These are phyloP conservation scores for Marcusenius ussheri DNA, from an alignment of 2,113 vertebrate species.

Conservation along the genomic window DNA sequence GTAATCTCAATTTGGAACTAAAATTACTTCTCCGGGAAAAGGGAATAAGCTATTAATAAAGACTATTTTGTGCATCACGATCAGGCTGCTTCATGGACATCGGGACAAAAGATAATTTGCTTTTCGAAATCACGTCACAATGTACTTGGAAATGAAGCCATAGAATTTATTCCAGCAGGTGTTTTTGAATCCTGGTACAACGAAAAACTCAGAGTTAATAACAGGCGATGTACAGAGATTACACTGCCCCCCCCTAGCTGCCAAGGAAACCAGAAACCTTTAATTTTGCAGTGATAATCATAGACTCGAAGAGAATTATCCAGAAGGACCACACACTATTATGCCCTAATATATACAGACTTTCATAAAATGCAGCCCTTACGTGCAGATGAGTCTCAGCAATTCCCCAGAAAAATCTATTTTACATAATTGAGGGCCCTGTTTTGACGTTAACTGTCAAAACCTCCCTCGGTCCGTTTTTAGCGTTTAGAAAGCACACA, in stretches of 20 bases:
- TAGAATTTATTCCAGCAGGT: neutral
- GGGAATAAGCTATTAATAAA: neutral
- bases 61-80: neutral
- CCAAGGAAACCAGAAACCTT: conserved; percentile 1
- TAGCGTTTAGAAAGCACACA: neutral
- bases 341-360: conserved; percentile 7
- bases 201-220: neutral
- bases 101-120: neutral
- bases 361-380: neutral
- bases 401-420: neutral
- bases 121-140: neutral
- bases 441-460: neutral
- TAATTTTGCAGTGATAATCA: neutral
- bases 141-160: neutral
- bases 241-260: neutral
- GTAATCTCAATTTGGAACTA: neutral
- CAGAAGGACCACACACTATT: neutral
- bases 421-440: neutral
- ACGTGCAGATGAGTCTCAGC: neutral
- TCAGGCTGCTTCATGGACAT: neutral
- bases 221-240: neutral
- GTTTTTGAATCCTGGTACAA: neutral
- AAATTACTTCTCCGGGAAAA: neutral
- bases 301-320: neutral
- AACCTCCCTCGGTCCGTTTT: neutral